A percentile compares a stretch with the other conserved stretches of the same genome.
These are phyloP conservation scores for Perca flavescens DNA, from an alignment of 2,113 vertebrate genomes.

Conservation along the genomic window DNA sequence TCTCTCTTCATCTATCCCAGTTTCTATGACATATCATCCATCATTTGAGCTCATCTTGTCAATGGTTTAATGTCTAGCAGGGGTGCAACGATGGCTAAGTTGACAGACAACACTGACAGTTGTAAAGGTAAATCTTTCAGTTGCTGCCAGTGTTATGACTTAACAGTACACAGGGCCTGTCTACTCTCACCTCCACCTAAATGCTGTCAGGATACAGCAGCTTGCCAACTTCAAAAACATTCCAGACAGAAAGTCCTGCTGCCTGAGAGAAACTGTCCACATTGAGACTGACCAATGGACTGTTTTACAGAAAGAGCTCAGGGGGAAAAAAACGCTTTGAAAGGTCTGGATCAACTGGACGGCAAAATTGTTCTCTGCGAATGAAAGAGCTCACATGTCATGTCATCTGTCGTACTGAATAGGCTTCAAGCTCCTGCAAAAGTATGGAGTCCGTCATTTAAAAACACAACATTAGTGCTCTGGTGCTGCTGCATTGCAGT, in stretches of 20 bases:
- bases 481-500: slow-evolving; percentile 46
- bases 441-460: slow-evolving; percentile 32
- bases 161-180: slow-evolving; percentile 12
- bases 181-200: slow-evolving; percentile 37
- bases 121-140: slow-evolving; percentile 46
- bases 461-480: slow-evolving; percentile 33
- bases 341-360: slow-evolving; percentile 23
- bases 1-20: not conserved
- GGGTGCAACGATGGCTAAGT: slow-evolving; percentile 1
- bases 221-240: slow-evolving; percentile 14
- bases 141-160: slow-evolving; percentile 49
- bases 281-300: not conserved
- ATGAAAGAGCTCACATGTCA: slow-evolving; percentile 24
- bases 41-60: slow-evolving; percentile 20
- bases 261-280: slow-evolving; percentile 5
- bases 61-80: slow-evolving; percentile 25
- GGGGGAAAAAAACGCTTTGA: slow-evolving; percentile 13
- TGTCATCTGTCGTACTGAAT: slow-evolving; percentile 26
- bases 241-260: slow-evolving; percentile 15
- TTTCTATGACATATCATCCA: slow-evolving; percentile 3
- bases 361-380: slow-evolving; percentile 31
- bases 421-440: slow-evolving; percentile 19
- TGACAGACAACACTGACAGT: slow-evolving; percentile 23
- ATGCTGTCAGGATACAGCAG: slow-evolving; percentile 37
- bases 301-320: slow-evolving; percentile 18